Evolutionary conservation across 2,888 invertebrate species (phyloP), one percentile per base, ranked within the genome.

Genomic region (Osmoderma eremita): DNA sequence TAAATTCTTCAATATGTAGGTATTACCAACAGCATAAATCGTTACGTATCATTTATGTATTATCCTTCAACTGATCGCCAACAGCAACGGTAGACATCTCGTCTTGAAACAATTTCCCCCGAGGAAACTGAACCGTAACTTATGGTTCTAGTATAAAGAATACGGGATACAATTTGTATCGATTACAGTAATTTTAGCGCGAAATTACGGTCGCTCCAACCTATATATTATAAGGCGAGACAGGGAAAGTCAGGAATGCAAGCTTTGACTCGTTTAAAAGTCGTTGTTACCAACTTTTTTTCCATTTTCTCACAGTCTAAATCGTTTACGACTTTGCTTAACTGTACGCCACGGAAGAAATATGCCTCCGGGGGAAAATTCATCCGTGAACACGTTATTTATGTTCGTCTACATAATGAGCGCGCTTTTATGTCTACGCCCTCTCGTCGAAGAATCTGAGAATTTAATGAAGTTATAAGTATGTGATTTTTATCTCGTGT

Each of bases 181-280:
- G 58, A 61, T 61, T 61, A 61, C 58, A 41, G 58, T 61, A 61
- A 61, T 61, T 61, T 61, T 45, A 15, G 45, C 24, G 58, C 17
- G 24, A 61, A 45, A 61, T 61, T 61, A 48, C 58, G 41, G 56
- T 56, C 42, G 56, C 42, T 41, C 41, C 22, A 22, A 41, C 18
- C 42, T 58, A 42, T 58, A 58, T 58, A 58, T 58, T 41, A 58
- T 24, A 24, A 45, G 45, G 15, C 30, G 30, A 45, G 17, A 42
- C 42, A 42, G 45, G 45, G 45, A 30, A 42, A 41, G 13, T 8
- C 45, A 12, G 24, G 58, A 61, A 61, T 42, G 58, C 18, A 24
- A 15, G 22, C 41, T 8, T 22, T 30, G 13, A 17, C 45, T 42
- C 12, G 58, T 58, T 61, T 61, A 45, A 61, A 20, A 24, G 58